These are phyloP conservation scores for Branchellion lobata DNA, from an alignment of 2,888 invertebrate genomes.

Conservation along the genomic window DNA sequence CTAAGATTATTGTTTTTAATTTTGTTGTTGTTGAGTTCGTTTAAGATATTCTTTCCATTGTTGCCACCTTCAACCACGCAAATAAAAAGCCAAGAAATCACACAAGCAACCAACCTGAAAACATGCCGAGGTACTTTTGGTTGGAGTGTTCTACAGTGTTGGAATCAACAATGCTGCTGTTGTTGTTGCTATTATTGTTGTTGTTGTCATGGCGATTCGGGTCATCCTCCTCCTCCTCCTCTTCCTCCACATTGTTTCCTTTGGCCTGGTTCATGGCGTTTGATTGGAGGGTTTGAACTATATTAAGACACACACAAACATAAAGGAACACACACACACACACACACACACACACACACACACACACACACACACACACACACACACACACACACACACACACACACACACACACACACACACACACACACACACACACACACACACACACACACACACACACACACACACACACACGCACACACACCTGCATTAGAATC, in stretches of 20 bases:
- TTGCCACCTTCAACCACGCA: no score
- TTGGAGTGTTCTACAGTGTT: constrained; percentile 34
- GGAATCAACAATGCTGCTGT: neutral
- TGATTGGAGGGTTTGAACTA: no score
- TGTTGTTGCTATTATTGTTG: neutral
- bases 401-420: neutral
- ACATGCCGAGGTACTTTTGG: constrained; percentile 42
- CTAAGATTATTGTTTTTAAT: no score
- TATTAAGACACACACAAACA: constrained; percentile 1
- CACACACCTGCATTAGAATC: constrained; percentile 30
- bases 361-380: constrained; percentile 23
- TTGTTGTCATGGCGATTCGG: neutral
- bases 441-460: constrained; percentile 3
- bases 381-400: constrained; percentile 10
- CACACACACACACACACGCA: neutral
- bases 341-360: constrained; percentile 13
- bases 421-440: constrained; percentile 22
- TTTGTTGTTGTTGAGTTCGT: no score
- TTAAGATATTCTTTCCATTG: no score
- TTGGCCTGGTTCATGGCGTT: neutral
- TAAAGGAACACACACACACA: constrained; percentile 18
- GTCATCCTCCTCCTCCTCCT: constrained; percentile 1
- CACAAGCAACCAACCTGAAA: neutral
- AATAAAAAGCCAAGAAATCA: neutral
- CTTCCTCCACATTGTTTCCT: neutral